These are phyloP conservation scores for Hoplostethus mediterraneus DNA, from an alignment of 2,797 vertebrate genomes.

Conservation along the genomic window DNA sequence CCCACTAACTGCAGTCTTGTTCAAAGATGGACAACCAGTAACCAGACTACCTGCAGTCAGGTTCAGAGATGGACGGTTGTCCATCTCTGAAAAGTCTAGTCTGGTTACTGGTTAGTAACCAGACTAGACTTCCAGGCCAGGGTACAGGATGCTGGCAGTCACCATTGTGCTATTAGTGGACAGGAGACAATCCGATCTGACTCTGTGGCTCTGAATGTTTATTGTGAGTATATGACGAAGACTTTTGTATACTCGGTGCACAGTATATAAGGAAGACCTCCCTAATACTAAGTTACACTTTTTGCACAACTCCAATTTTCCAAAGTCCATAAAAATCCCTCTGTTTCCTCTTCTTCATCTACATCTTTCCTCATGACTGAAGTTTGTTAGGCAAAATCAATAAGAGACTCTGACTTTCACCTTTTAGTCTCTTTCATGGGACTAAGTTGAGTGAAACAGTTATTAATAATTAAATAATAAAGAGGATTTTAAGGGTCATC, in stretches of 20 bases:
- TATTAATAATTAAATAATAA: too few relatives aligned
- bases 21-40: slow-evolving; percentile 53
- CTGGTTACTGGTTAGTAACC: too few relatives aligned
- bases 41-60: too few relatives aligned
- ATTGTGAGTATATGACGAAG: slow-evolving; percentile 47
- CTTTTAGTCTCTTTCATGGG: background rate
- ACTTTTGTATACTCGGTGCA: too few relatives aligned
- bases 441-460: background rate
- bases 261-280: background rate
- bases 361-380: background rate
- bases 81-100: too few relatives aligned
- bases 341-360: background rate
- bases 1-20: slow-evolving; percentile 32
- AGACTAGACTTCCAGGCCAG: slow-evolving; percentile 37
- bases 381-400: background rate
- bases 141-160: slow-evolving; percentile 63
- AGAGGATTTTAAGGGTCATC: too few relatives aligned
- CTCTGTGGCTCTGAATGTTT: slow-evolving; percentile 62
- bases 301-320: too few relatives aligned
- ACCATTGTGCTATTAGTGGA: slow-evolving; percentile 54
- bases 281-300: background rate
- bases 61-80: too few relatives aligned
- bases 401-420: background rate
- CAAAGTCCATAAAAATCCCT: background rate
- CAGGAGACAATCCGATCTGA: slow-evolving; percentile 40